Evolutionary conservation across 2,888 invertebrate genomes (phyloP).

Genomic region (Sesamia inferens): DNA sequence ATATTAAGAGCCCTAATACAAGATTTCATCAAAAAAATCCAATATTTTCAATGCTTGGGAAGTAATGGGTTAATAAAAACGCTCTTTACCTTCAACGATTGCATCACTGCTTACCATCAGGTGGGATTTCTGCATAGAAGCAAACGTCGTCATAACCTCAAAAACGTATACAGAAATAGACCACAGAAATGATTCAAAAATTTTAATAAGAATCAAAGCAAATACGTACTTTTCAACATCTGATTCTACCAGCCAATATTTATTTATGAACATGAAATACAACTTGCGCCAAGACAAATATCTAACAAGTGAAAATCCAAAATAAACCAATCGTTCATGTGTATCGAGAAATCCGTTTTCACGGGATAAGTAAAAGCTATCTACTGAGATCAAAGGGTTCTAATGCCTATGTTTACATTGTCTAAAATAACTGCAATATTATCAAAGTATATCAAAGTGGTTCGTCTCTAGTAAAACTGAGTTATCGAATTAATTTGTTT

Average conservation of each 20-base stretch:
- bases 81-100: no score
- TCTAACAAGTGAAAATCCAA: conserved; percentile 11
- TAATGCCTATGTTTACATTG: conserved; percentile 19
- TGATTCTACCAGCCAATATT: conserved; percentile 33
- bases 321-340: conserved; percentile 33
- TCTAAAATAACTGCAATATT: conserved; percentile 27
- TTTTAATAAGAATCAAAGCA: conserved; percentile 15
- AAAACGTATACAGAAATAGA: conserved; percentile 7
- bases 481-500: conserved; percentile 17
- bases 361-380: conserved; percentile 36
- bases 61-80: no score
- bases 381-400: conserved; percentile 51
- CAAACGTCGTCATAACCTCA: neutral
- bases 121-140: neutral
- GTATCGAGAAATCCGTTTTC: conserved; percentile 26
- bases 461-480: conserved; percentile 21
- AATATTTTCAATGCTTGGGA: no score
- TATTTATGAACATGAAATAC: conserved; percentile 39
- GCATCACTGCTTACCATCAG: no score
- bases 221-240: neutral
- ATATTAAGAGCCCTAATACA: no score
- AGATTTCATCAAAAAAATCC: no score
- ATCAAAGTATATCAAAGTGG: conserved; percentile 38
- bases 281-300: conserved; percentile 48
- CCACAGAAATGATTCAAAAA: conserved; percentile 1